Conservation (phyloP, 2,888 invertebrate genomes). For the Enchytraeus crypticus region DNA sequence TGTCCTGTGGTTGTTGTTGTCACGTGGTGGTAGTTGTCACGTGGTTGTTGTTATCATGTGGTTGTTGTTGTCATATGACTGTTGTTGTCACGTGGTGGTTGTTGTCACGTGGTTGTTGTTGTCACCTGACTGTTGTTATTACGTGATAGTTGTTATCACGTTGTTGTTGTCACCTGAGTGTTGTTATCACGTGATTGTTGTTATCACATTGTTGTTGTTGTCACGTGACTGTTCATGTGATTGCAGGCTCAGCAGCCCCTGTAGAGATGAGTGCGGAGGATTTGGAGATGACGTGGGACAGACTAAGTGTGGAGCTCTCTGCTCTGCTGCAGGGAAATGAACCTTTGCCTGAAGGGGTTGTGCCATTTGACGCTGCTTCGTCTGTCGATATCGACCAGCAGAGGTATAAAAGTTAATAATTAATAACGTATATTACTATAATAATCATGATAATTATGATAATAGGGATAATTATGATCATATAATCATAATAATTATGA, state of each 20-base stretch:
- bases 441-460: too few relatives aligned
- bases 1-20: too few relatives aligned
- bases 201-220: too few relatives aligned
- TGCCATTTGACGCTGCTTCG: conserved; percentile 59
- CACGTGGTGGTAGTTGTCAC: too few relatives aligned
- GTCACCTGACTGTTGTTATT: neutral
- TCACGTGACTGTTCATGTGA: too few relatives aligned
- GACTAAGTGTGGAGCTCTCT: conserved; percentile 46
- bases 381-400: conserved; percentile 78
- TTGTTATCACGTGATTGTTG: neutral
- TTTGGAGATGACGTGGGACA: conserved; percentile 48
- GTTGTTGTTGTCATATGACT: too few relatives aligned
- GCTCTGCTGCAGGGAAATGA: conserved; percentile 46
- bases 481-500: too few relatives aligned
- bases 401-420: conserved; percentile 57
- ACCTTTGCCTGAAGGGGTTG: conserved; percentile 53
- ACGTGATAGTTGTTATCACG: too few relatives aligned
- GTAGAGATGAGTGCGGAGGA: conserved; percentile 32
- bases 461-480: too few relatives aligned
- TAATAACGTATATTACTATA: too few relatives aligned
- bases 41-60: too few relatives aligned
- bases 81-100: neutral
- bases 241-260: neutral
- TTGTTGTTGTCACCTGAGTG: neutral
- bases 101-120: too few relatives aligned